These are phyloP conservation scores for Cecropterus lyciades DNA, from an alignment of 1,140 invertebrate species.

Conservation along the genomic window DNA sequence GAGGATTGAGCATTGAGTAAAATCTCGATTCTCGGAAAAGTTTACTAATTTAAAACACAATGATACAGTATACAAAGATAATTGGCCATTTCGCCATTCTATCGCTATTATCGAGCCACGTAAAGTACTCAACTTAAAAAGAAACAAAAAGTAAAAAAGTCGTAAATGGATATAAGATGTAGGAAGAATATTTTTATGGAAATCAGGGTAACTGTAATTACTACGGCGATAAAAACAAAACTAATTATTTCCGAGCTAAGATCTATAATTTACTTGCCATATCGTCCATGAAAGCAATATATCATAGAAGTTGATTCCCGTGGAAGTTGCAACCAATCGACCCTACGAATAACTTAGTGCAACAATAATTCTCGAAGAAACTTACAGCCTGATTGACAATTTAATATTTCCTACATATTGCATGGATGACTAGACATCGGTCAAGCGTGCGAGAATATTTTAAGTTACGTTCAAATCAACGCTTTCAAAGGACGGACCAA, in stretches of 20 bases:
- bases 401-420: constrained; percentile 31
- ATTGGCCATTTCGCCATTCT: no score
- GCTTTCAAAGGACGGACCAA: not conserved
- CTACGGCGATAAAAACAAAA: not conserved
- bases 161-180: no score
- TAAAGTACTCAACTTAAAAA: no score
- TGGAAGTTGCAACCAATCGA: constrained; percentile 25
- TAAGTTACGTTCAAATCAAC: not conserved
- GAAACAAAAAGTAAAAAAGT: no score
- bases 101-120: no score
- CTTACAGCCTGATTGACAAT: constrained; percentile 24
- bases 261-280: constrained; percentile 1
- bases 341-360: constrained; percentile 18
- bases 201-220: not conserved
- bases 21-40: no score
- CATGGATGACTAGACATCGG: constrained; percentile 36
- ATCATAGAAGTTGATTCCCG: constrained; percentile 17
- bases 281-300: constrained; percentile 6
- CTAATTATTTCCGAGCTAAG: not conserved
- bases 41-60: no score
- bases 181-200: no score
- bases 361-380: constrained; percentile 28
- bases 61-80: no score
- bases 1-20: no score
- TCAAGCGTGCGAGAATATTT: constrained; percentile 33